Evolutionary conservation across 53 echinoderm and acorn worm genomes (phyloP).

Genomic region (Holothuria scabra): DNA sequence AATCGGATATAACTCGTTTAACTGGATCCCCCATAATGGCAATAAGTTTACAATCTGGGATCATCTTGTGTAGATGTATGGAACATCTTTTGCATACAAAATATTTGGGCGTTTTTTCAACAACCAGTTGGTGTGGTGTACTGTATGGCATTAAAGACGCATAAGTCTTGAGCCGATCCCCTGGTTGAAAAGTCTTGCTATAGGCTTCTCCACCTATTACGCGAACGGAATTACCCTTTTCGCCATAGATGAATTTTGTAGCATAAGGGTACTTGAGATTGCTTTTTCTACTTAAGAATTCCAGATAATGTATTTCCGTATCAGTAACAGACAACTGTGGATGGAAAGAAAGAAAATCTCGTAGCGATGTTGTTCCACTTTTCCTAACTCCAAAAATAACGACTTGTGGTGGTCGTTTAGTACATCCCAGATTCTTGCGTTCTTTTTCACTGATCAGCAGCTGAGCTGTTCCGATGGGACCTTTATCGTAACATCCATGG

Average conservation of each 20-base stretch:
- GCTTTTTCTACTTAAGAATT: background rate
- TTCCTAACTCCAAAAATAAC: constrained; percentile 61
- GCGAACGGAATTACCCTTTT: too few species aligned
- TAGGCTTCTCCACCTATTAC: too few species aligned
- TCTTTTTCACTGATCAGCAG: background rate
- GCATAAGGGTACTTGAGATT: too few species aligned
- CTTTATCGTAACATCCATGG: too few species aligned
- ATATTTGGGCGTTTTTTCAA: constrained; percentile 85
- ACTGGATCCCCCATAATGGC: constrained; percentile 80
- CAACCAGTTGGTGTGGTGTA: constrained; percentile 60
- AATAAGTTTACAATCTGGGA: constrained; percentile 65
- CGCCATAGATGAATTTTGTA: too few species aligned
- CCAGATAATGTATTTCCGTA: constrained; percentile 42
- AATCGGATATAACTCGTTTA: constrained; percentile 77
- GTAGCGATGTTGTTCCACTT: constrained; percentile 56
- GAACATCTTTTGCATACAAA: constrained; percentile 53
- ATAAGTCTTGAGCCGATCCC: constrained; percentile 37
- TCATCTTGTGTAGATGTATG: constrained; percentile 31
- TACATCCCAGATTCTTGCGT: constrained; percentile 34
- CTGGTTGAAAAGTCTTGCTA: too few species aligned
- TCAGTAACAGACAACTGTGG: constrained; percentile 54
- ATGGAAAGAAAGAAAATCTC: constrained; percentile 56
- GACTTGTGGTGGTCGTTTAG: constrained; percentile 47
- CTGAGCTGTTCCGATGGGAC: too few species aligned
- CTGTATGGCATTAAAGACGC: constrained; percentile 66